Evolutionary conservation across 2,888 invertebrate genomes (phyloP).

Genomic region (Coenonympha glycerion): DNA sequence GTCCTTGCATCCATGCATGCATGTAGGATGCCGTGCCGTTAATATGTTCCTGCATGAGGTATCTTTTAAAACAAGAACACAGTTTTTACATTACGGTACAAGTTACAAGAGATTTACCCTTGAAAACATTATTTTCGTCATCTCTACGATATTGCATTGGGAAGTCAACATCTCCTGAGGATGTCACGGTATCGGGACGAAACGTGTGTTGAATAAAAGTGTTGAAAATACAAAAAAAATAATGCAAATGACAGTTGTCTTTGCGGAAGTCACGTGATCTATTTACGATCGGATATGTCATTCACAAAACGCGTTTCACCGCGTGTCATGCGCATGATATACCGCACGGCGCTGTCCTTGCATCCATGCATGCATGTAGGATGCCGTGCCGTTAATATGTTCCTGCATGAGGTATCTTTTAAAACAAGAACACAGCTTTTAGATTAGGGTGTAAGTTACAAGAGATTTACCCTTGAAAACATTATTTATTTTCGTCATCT

Average conservation of each 20-base stretch:
- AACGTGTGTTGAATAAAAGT: too few relatives aligned
- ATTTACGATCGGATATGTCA: too few relatives aligned
- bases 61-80: constrained; percentile 37
- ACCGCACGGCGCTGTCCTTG: constrained; percentile 8
- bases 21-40: constrained; percentile 33
- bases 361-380: constrained; percentile 24
- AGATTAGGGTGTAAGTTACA: constrained; percentile 24
- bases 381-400: constrained; percentile 38
- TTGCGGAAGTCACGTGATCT: too few relatives aligned
- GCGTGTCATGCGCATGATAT: constrained; percentile 20
- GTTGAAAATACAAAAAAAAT: too few relatives aligned
- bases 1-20: constrained; percentile 13
- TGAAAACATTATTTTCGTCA: too few relatives aligned
- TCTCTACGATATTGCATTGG: too few relatives aligned
- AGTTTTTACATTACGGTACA: constrained; percentile 29
- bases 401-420: constrained; percentile 38
- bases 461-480: neutral
- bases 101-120: constrained; percentile 6
- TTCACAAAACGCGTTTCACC: constrained; percentile 15
- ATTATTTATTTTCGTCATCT: too few relatives aligned
- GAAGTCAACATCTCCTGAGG: too few relatives aligned
- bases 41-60: constrained; percentile 41
- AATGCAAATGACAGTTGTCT: too few relatives aligned
- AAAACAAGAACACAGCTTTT: constrained; percentile 36
- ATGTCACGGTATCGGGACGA: too few relatives aligned